phyloP scores from a whole-genome alignment of 2,797 vertebrate genomes.

The Xenopus petersii region DNA sequence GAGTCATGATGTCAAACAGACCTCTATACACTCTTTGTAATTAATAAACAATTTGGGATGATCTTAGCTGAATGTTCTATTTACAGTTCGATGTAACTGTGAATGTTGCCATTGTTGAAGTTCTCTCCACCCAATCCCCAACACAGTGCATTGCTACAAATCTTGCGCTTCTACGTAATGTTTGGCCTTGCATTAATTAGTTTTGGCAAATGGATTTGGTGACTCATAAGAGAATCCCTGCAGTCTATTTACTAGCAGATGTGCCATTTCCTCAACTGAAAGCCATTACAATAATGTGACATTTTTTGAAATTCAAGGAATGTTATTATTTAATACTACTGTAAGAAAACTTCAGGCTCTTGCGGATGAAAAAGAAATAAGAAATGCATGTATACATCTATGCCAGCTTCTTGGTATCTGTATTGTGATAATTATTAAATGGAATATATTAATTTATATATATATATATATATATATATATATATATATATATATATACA shows the following conservation, averaged over 20 bases:
- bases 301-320: constrained; percentile 68
- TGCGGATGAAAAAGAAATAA: too few relatives aligned
- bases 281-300: constrained; percentile 76
- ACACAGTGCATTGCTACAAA: constrained; percentile 65
- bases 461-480: too few relatives aligned
- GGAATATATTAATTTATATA: too few relatives aligned
- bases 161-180: constrained; percentile 75
- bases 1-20: constrained; percentile 3
- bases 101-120: constrained; percentile 35
- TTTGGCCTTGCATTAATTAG: constrained; percentile 79
- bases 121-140: constrained; percentile 42
- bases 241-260: constrained; percentile 64
- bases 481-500: too few relatives aligned
- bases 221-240: constrained; percentile 77
- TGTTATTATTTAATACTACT: constrained; percentile 57
- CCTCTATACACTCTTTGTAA: constrained; percentile 10
- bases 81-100: constrained; percentile 19
- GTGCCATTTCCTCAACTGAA: constrained; percentile 61
- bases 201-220: constrained; percentile 74
- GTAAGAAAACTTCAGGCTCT: too few relatives aligned
- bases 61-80: constrained; percentile 7
- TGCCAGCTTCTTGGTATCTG: too few relatives aligned
- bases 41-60: constrained; percentile 16
- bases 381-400: too few relatives aligned
- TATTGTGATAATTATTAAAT: too few relatives aligned